These are phyloP conservation scores for Xenopus laevis DNA, from an alignment of 2,113 vertebrate species.

Conservation along the genomic window DNA sequence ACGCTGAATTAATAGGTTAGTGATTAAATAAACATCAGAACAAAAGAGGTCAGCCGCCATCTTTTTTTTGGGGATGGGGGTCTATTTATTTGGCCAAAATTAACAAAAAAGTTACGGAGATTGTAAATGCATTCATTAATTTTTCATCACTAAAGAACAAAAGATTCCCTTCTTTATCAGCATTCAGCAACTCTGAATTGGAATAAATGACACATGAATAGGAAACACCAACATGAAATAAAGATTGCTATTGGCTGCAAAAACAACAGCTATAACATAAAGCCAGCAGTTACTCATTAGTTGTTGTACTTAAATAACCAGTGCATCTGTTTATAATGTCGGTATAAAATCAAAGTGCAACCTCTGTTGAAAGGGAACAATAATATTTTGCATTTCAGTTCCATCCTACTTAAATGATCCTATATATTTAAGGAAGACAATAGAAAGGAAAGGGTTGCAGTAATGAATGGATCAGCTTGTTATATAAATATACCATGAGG, in stretches of 20 bases:
- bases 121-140: slow-evolving; percentile 1
- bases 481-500: too few relatives aligned
- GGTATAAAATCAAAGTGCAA: not conserved
- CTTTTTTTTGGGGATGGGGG: not conserved
- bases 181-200: slow-evolving; percentile 5
- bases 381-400: too few relatives aligned
- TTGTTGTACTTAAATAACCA: not conserved
- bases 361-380: not conserved
- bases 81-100: not conserved
- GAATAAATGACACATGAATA: not conserved
- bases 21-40: slow-evolving; percentile 11
- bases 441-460: too few relatives aligned
- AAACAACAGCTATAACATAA: not conserved
- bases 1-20: not conserved
- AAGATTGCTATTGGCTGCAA: not conserved
- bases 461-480: too few relatives aligned
- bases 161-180: slow-evolving; percentile 11
- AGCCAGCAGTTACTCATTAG: not conserved
- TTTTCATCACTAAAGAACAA: slow-evolving; percentile 10
- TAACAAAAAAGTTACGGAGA: not conserved
- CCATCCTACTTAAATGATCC: too few relatives aligned
- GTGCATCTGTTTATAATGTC: not conserved
- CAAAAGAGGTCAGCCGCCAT: slow-evolving; percentile 16
- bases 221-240: not conserved
- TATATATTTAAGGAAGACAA: too few relatives aligned